Evolutionary conservation across 2,888 invertebrate species (phyloP).

Genomic region (Pyrrhosoma nymphula): DNA sequence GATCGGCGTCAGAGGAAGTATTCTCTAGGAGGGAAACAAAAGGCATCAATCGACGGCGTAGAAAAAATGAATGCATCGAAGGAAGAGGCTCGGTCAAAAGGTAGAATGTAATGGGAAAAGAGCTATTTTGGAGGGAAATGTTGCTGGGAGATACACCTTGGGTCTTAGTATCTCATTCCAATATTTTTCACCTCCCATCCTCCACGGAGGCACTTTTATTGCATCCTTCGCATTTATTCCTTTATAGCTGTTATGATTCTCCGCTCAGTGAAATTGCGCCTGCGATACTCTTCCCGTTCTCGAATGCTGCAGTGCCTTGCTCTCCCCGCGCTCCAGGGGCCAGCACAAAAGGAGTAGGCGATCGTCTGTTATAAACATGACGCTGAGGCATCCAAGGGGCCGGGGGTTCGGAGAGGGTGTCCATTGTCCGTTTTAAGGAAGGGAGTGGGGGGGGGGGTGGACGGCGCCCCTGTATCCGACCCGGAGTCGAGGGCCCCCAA

Average conservation of each 20-base stretch:
- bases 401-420: background rate
- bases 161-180: background rate
- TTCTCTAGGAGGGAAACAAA: background rate
- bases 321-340: background rate
- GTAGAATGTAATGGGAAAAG: no score
- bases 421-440: background rate
- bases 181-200: background rate
- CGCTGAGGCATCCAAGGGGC: background rate
- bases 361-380: background rate
- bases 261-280: background rate
- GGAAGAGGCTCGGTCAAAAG: background rate
- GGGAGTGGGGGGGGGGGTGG: background rate
- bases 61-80: background rate
- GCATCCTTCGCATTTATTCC: background rate
- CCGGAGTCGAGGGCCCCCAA: background rate
- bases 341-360: background rate
- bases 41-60: background rate
- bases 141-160: no score
- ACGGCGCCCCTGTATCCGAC: background rate
- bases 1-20: background rate
- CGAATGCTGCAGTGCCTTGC: background rate
- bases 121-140: no score
- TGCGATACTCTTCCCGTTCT: background rate
- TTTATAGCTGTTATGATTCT: background rate
- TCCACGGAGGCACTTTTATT: background rate